A percentile compares a stretch with the other conserved stretches of the same genome.
phyloP scores from a whole-genome alignment of 1,140 invertebrate species.

The Heliconius eleuchia region DNA sequence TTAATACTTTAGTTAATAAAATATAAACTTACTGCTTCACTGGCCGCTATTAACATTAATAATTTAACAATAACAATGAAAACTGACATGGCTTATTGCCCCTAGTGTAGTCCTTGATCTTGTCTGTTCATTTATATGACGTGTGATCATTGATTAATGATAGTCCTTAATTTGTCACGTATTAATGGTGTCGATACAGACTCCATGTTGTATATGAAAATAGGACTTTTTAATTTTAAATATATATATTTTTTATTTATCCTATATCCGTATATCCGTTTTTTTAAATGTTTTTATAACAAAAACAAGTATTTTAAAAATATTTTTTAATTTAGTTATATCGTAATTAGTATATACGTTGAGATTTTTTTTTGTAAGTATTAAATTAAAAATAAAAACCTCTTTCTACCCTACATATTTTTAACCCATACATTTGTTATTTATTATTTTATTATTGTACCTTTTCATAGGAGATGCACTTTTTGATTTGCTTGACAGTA shows the following conservation, averaged over 20 bases:
- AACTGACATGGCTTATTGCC: conserved; percentile 48
- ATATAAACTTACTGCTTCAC: conserved; percentile 56
- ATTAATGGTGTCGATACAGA: conserved; percentile 28
- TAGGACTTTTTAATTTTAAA: conserved; percentile 10
- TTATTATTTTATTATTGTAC: neutral
- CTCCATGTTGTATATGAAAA: conserved; percentile 15
- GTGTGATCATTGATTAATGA: conserved; percentile 51
- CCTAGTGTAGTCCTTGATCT: conserved; percentile 40
- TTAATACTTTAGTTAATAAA: no score
- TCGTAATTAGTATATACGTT: neutral
- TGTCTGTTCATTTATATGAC: conserved; percentile 53
- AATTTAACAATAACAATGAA: conserved; percentile 48
- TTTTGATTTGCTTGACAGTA: conserved; percentile 31
- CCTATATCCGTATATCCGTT: no score
- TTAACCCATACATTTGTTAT: neutral
- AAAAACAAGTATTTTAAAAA: no score
- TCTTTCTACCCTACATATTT: neutral
- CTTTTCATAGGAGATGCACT: neutral
- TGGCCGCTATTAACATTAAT: conserved; percentile 47
- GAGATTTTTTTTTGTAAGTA: neutral
- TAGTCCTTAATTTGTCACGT: conserved; percentile 44
- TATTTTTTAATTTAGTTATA: neutral
- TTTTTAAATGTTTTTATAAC: neutral
- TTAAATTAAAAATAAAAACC: no score
- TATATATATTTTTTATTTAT: no score